These are phyloP conservation scores for Desmophyllum pertusum DNA, from an alignment of 92 coral and sea anemone genomes.

Conservation along the genomic window DNA sequence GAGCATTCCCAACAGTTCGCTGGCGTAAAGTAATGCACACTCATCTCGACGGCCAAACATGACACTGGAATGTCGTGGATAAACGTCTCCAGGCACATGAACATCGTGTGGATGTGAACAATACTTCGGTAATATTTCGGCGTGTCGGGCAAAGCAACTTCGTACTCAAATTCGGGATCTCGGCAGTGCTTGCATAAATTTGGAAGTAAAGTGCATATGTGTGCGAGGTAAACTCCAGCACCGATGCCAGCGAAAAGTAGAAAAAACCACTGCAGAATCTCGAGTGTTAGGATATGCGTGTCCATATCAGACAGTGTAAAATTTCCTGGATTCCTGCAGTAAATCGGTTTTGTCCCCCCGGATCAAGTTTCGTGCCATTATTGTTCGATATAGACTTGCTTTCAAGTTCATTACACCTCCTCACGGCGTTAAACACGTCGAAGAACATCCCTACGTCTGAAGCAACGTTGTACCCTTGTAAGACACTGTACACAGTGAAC, in stretches of 20 bases:
- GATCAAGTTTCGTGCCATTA: conserved; percentile 43
- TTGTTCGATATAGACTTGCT: conserved; percentile 27
- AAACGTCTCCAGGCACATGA: conserved; percentile 79
- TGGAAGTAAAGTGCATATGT: conserved; percentile 68
- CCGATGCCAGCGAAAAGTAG: conserved; percentile 69
- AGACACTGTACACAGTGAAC: conserved; percentile 70
- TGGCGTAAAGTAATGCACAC: conserved; percentile 77
- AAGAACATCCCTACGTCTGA: conserved; percentile 71
- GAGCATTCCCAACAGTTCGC: conserved; percentile 88
- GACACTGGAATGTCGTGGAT: conserved; percentile 85
- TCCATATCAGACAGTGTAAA: conserved; percentile 46
- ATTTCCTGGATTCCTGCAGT: conserved; percentile 54
- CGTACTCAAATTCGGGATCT: conserved; percentile 67
- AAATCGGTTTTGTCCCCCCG: conserved; percentile 24
- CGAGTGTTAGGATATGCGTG: conserved; percentile 52
- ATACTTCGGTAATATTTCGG: conserved; percentile 78
- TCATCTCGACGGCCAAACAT: conserved; percentile 73
- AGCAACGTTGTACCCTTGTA: conserved; percentile 85
- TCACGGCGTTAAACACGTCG: conserved; percentile 69
- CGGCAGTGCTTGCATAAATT: conserved; percentile 77
- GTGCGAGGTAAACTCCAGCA: conserved; percentile 69
- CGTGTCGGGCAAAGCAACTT: conserved; percentile 58
- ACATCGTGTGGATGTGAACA: conserved; percentile 69
- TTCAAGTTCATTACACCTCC: conserved; percentile 52
- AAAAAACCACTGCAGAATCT: conserved; percentile 75